These are phyloP conservation scores for Copidosoma aretas DNA, from an alignment of 2,888 invertebrate species.

Conservation along the genomic window DNA sequence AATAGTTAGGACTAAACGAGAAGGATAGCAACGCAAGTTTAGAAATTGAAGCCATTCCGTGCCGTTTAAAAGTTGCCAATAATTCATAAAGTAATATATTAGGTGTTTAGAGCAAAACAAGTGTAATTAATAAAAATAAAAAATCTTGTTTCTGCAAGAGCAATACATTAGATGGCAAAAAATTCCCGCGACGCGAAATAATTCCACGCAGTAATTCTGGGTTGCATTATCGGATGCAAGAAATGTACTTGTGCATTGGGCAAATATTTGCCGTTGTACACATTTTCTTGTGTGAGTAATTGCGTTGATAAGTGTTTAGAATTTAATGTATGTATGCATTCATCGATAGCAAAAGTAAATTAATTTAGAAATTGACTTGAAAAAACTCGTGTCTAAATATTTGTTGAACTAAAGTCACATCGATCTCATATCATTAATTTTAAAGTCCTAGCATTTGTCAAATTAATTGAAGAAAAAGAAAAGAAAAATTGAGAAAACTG, in stretches of 20 bases:
- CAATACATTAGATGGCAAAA: conserved; percentile 40
- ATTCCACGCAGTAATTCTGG: conserved; percentile 8
- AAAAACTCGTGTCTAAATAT: no score
- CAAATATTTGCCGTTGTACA: no score
- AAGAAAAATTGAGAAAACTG: conserved; percentile 14
- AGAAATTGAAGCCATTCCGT: conserved; percentile 24
- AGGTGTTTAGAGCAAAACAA: conserved; percentile 20
- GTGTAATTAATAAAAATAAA: conserved; percentile 14
- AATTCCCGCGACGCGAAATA: conserved; percentile 3
- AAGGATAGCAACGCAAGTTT: conserved; percentile 12
- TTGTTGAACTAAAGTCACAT: background rate
- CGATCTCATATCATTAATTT: background rate
- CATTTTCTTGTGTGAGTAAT: no score
- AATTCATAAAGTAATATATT: conserved; percentile 21
- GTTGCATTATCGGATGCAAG: no score
- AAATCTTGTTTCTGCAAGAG: conserved; percentile 35
- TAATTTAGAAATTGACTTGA: conserved; percentile 7
- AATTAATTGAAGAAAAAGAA: background rate
- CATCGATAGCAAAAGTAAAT: background rate
- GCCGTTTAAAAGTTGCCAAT: conserved; percentile 26
- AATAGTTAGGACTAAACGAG: conserved; percentile 1
- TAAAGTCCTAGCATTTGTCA: background rate
- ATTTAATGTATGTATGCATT: no score
- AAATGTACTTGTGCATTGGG: no score
- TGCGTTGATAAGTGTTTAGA: no score